Evolutionary conservation across 2,797 vertebrate genomes (phyloP), one percentile per base, ranked within the genome.

Genomic region (Lemur catta): DNA sequence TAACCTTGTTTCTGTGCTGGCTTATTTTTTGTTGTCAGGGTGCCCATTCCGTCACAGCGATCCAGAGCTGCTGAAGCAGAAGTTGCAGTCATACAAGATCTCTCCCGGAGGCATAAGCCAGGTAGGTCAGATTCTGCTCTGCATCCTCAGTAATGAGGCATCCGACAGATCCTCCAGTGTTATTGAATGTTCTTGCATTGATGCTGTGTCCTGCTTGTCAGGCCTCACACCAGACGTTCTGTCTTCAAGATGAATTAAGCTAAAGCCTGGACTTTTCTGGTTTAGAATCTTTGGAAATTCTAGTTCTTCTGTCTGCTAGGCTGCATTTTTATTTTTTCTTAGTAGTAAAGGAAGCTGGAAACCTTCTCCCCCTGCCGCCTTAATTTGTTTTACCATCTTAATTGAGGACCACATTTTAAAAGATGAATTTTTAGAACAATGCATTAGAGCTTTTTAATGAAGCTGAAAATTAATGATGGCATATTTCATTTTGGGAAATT

Each of bases 11-110:
- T 96, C 69, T 97, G 57, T 96, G 87, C 93, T 96, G 97, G 55
- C 76, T 84, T 97, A n/a, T 92, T 90, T 95, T 97, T 96, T 94
- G 22, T 97, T 98, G 93, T 71, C 97, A 99, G 99, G 99, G 52
- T 99, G 99, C 98, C 99, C 99, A 93, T 99, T 99, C 98, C 99
- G 99, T 92, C 99, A 99, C 99, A 99, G 99, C 46, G 99, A 99
- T 97, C 99, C 99, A 0, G 99, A 99, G 96, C 98, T 99, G 38
- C 98, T 99, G 98, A 99, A 99, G 98, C 99, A 99, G 98, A 99
- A 99, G 98, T 98, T 99, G 89, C 99, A 99, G 98, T 98, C 98
- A 0, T 99, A 99, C 98, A 99, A 99, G 97, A 98, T 99, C 91
- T 95, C 99, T 96, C 98, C 99, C 18, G 98, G 96, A 93, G 99